Conservation (phyloP, 2,888 invertebrate genomes). For the Chesias legatella region DNA sequence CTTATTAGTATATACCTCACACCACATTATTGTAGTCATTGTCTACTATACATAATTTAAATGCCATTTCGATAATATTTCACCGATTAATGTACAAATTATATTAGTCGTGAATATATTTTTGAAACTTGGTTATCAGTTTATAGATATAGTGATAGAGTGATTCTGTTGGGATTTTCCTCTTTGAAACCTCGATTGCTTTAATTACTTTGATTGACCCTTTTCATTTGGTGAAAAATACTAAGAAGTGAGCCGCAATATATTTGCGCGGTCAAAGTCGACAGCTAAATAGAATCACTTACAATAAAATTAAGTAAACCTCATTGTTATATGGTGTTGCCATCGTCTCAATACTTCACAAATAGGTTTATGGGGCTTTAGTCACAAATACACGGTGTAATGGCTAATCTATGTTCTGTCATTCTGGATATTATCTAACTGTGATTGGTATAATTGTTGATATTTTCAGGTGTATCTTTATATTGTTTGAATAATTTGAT, state of each 20-base stretch:
- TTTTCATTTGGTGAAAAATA: too few species aligned
- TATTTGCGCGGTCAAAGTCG: too few species aligned
- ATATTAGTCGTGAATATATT: constrained; percentile 32
- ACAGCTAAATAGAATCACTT: too few species aligned
- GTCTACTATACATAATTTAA: constrained; percentile 37
- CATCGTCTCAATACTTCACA: constrained; percentile 67
- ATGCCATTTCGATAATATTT: constrained; percentile 33
- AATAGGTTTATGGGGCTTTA: constrained; percentile 68
- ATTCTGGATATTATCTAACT: constrained; percentile 43
- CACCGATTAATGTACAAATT: constrained; percentile 17
- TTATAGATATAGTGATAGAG: constrained; percentile 35
- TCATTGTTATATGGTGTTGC: constrained; percentile 68
- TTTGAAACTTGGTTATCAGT: constrained; percentile 46
- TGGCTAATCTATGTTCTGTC: constrained; percentile 75
- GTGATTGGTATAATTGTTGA: constrained; percentile 25
- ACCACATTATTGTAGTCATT: constrained; percentile 57
- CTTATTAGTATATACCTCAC: constrained; percentile 60
- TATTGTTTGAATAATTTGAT: constrained; percentile 7
- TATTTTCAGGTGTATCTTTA: constrained; percentile 4
- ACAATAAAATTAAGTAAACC: constrained; percentile 39
- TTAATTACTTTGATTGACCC: too few species aligned
- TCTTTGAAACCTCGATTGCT: too few species aligned
- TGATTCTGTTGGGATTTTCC: background rate
- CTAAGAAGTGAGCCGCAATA: too few species aligned
- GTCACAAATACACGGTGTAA: constrained; percentile 71